phyloP scores from a whole-genome alignment of 2,888 invertebrate genomes.

The Lissocephala sabroskyi region DNA sequence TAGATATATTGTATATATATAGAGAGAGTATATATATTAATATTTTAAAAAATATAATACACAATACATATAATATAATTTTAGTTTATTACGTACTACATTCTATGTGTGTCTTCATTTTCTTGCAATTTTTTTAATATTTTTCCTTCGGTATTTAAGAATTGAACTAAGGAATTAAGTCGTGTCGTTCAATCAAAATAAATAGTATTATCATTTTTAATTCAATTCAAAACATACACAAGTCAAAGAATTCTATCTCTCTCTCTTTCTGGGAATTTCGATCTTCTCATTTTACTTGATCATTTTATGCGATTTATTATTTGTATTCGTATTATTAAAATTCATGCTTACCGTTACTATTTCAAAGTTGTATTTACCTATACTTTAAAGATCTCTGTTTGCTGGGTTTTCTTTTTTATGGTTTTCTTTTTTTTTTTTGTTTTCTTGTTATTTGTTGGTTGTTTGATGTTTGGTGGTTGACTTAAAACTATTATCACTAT shows the following conservation, averaged over 20 bases:
- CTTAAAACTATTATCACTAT: slow-evolving; percentile 73
- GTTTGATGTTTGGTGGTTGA: slow-evolving; percentile 43
- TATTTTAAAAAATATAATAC: slow-evolving; percentile 64
- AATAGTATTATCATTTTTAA: slow-evolving; percentile 17
- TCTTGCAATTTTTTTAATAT: background rate
- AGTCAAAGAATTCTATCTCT: too few relatives aligned
- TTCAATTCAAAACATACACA: slow-evolving; percentile 32
- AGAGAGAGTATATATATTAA: slow-evolving; percentile 52
- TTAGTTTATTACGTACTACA: slow-evolving; percentile 31
- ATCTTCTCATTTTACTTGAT: slow-evolving; percentile 22
- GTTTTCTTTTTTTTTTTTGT: slow-evolving; percentile 9
- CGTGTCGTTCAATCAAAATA: slow-evolving; percentile 17
- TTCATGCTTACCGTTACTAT: slow-evolving; percentile 46
- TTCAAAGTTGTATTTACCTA: slow-evolving; percentile 46
- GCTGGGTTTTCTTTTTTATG: slow-evolving; percentile 20
- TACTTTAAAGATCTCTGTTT: slow-evolving; percentile 35
- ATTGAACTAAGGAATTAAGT: slow-evolving; percentile 34
- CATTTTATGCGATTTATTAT: slow-evolving; percentile 10
- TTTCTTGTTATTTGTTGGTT: slow-evolving; percentile 35
- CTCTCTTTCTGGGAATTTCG: slow-evolving; percentile 28
- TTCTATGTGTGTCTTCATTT: slow-evolving; percentile 8
- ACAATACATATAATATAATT: slow-evolving; percentile 62
- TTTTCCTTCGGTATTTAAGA: slow-evolving; percentile 39
- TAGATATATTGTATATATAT: slow-evolving; percentile 31
- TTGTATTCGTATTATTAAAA: slow-evolving; percentile 10